phyloP scores from a whole-genome alignment of 2,113 vertebrate species.

The Rhinopomastus cyanomelas region DNA sequence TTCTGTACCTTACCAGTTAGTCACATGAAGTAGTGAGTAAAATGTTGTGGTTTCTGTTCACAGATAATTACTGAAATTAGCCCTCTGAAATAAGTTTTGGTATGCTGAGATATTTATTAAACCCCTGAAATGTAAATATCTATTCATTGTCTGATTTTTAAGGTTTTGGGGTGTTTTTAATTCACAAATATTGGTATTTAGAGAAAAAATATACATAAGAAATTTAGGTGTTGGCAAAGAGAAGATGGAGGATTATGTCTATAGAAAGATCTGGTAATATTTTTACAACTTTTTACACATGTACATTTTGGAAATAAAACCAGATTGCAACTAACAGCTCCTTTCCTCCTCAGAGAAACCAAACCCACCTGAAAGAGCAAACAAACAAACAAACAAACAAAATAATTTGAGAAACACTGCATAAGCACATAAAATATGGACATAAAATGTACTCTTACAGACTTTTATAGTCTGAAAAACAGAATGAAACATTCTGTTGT shows the following conservation, averaged over 20 bases:
- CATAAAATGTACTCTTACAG: background rate
- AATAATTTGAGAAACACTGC: background rate
- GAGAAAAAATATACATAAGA: background rate
- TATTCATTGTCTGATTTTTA: accelerated
- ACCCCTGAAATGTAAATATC: background rate
- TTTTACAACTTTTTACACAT: background rate
- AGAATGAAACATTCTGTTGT: background rate
- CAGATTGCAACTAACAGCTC: background rate
- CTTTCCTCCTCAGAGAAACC: background rate
- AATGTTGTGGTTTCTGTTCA: background rate
- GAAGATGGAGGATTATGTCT: background rate
- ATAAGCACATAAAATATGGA: background rate
- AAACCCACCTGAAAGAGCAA: background rate
- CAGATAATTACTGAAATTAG: background rate
- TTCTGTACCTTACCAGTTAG: background rate
- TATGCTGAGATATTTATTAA: background rate
- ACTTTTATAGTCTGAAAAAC: background rate
- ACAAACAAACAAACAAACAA: background rate
- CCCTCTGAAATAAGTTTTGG: background rate
- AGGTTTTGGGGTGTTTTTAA: too few relatives aligned
- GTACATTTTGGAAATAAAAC: background rate
- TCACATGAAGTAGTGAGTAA: background rate
- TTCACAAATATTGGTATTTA: accelerated
- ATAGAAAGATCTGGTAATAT: background rate
- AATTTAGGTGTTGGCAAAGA: background rate